phyloP scores from a whole-genome alignment of 1,140 invertebrate species.

The Macrocentrus cingulum region DNA sequence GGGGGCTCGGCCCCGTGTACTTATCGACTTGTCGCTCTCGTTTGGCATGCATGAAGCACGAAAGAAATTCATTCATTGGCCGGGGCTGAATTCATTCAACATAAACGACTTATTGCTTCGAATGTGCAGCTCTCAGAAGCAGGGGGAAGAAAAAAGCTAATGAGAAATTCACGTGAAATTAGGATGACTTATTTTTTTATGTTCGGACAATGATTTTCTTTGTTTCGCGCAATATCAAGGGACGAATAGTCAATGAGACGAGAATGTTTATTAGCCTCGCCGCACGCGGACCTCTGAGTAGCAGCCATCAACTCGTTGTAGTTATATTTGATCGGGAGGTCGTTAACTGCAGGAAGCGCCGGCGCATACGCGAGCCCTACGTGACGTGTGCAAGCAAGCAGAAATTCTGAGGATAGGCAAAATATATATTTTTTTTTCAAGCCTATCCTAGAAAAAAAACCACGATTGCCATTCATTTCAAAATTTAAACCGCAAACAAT shows the following conservation, averaged over 20 bases:
- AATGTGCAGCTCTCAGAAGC: not conserved
- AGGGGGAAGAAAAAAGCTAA: too few relatives aligned
- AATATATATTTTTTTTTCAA: too few relatives aligned
- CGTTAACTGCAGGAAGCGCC: constrained; percentile 28
- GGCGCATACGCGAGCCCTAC: constrained; percentile 22
- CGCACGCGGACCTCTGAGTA: not conserved
- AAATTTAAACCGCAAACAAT: too few relatives aligned
- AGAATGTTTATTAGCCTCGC: not conserved
- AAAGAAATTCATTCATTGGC: constrained; percentile 16
- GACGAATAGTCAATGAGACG: too few relatives aligned
- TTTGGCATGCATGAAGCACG: not conserved
- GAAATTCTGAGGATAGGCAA: not conserved
- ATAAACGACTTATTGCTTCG: not conserved
- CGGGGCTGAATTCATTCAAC: not conserved
- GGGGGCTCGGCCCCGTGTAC: constrained; percentile 10
- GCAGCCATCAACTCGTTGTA: not conserved
- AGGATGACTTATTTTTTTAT: too few relatives aligned
- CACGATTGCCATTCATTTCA: too few relatives aligned
- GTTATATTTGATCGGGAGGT: constrained; percentile 28
- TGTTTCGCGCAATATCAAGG: too few relatives aligned
- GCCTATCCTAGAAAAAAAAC: too few relatives aligned
- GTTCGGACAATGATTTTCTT: too few relatives aligned
- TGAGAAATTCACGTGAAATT: too few relatives aligned
- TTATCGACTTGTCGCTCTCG: not conserved
- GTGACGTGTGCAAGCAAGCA: constrained; percentile 4